Evolutionary conservation across 23 tunicate genomes (phyloP).

Genomic region (Trididemnum clinides): DNA sequence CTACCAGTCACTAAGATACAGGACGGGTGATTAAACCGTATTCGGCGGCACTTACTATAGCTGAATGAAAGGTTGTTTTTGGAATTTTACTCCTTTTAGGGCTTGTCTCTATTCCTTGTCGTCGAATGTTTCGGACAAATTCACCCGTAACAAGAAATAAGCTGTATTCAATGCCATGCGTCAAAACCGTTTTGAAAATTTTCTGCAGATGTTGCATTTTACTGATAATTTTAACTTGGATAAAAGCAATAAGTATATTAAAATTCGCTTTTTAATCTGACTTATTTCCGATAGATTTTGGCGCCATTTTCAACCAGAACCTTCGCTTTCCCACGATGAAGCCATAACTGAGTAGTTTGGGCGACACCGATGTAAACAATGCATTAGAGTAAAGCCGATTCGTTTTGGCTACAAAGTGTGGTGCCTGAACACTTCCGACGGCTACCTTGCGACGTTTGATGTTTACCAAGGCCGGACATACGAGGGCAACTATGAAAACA

Average conservation of each 20-base stretch:
- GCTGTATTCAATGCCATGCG: constrained; percentile 14
- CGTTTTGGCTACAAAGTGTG: constrained; percentile 20
- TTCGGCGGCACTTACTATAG: too few species aligned
- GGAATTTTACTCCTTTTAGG: constrained; percentile 19
- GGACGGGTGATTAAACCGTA: too few species aligned
- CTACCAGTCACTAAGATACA: too few species aligned
- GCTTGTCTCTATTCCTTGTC: constrained; percentile 13
- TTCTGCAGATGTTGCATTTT: constrained; percentile 18
- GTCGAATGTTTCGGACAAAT: constrained; percentile 9
- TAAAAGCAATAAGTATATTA: too few species aligned
- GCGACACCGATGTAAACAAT: constrained; percentile 21
- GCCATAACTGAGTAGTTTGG: constrained; percentile 3
- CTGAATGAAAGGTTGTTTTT: not conserved
- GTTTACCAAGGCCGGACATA: not conserved
- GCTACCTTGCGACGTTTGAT: constrained; percentile 10
- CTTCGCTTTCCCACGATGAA: constrained; percentile 11
- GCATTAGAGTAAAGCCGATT: constrained; percentile 3
- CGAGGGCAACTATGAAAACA: too few species aligned
- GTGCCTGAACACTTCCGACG: not conserved
- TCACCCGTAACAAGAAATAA: constrained; percentile 9
- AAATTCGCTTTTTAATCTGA: not conserved
- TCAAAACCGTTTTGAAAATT: constrained; percentile 6
- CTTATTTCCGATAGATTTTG: constrained; percentile 4
- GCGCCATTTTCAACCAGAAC: constrained; percentile 8
- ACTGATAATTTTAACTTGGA: constrained; percentile 6